These are phyloP conservation scores for Drosophila aldrichi DNA, from an alignment of 2,888 invertebrate species.

Conservation along the genomic window DNA sequence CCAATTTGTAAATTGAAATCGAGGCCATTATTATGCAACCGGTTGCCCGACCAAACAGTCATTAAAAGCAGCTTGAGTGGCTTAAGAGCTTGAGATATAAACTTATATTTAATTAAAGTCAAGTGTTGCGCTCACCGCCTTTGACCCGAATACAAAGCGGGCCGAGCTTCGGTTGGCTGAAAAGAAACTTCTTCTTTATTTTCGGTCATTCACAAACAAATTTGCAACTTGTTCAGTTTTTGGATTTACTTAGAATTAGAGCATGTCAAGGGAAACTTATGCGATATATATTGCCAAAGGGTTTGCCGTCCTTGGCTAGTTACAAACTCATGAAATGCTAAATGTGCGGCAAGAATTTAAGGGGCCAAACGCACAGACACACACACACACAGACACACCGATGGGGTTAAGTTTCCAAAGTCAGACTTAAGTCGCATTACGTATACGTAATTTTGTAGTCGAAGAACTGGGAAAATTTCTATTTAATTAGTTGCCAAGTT, in stretches of 20 bases:
- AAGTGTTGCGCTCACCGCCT: slow-evolving; percentile 46
- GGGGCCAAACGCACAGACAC: slow-evolving; percentile 8
- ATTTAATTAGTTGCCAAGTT: slow-evolving; percentile 14
- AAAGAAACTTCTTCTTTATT: slow-evolving; percentile 49
- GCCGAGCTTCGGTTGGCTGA: not conserved
- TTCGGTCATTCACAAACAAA: slow-evolving; percentile 63
- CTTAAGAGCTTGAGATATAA: slow-evolving; percentile 62
- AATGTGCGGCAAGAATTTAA: slow-evolving; percentile 29
- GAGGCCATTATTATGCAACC: slow-evolving; percentile 37
- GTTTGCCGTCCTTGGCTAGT: slow-evolving; percentile 41
- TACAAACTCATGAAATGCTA: slow-evolving; percentile 35
- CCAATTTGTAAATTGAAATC: slow-evolving; percentile 38
- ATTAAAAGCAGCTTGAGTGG: slow-evolving; percentile 55
- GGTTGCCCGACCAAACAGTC: slow-evolving; percentile 31
- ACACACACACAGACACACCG: not conserved
- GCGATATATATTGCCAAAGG: slow-evolving; percentile 61
- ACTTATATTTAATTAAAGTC: slow-evolving; percentile 73
- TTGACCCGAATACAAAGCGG: slow-evolving; percentile 23
- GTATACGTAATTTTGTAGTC: not conserved
- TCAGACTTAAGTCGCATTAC: not conserved
- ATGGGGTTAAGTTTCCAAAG: slow-evolving; percentile 11
- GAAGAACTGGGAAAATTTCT: not conserved
- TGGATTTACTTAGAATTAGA: slow-evolving; percentile 10
- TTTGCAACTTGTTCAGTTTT: slow-evolving; percentile 67
- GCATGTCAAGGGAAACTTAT: slow-evolving; percentile 46